Base-by-base conservation (phyloP, 2,113 vertebrate genomes). In the Astur gentilis region DNA sequence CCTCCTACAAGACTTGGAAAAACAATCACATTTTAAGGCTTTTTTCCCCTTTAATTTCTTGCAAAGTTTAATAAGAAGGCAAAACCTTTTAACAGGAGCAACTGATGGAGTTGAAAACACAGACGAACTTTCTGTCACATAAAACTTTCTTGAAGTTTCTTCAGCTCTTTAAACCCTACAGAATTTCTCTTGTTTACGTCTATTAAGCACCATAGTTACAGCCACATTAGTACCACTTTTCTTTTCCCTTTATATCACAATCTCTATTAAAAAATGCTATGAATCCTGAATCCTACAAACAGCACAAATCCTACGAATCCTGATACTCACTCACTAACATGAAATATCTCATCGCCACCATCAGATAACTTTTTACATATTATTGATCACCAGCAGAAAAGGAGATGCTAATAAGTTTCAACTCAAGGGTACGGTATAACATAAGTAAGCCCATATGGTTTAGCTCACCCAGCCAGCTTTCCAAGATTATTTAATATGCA, bases 401-500 rank as follows among this genome's bases (percentile, higher is more conserved):
- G 34, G 31, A 83, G 42, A 69, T 65, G 44, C 11, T 90, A 77
- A 16, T 57, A 81, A 77, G 29, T 78, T 64, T 82, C 57, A 93
- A 19, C 78, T 89, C 75, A 85, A 95, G 64, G 65, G 81, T 91
- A 87, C 44, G 1, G 2, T 70, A 31, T 60, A 85, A 73, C 40
- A 45, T 78, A 89, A 20, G 66, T 73, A 52, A 80, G 44, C 38
- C 85, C 88, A 80, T 73, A 66, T 55, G 66, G 66, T 86, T 97
- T 86, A 82, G 75, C 21, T 80, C 29, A n/a, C 44, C 36, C 78
- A 93, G 52, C 18, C 88, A 83, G 80, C 65, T 94, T 93, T 92
- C 54, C 79, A 81, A 50, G 60, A 94, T 83, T 88, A 52, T 93
- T 95, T 92, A 66, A 73, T 92, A 70, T 8, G 15, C 57, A 66